Evolutionary conservation across 2,888 invertebrate species (phyloP), one percentile per base, ranked within the genome.

Genomic region (Hypsopygia costalis): DNA sequence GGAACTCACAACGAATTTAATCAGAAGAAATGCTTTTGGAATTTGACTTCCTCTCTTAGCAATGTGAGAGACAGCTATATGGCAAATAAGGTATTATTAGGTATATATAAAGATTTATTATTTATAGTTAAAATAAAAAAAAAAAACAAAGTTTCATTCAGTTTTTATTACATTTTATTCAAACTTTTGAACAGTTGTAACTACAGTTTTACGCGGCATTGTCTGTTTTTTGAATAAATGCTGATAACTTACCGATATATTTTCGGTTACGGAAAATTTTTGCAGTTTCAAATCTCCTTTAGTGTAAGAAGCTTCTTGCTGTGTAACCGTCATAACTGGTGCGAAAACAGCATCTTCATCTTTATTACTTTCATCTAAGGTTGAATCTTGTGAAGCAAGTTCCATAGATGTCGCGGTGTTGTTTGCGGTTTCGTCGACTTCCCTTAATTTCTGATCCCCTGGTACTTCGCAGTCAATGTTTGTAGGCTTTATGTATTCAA

Each of bases 141-240:
- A n/a, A 10, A 16, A 16, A 16, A 16, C 16, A 4, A 16, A 16
- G 4, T 4, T 16, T 16, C 4, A 16, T 16, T 16, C 4, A 16
- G 4, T 29, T 37, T 37, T 62, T 36, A 76, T 55, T 79, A 77
- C 29, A 2, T 75, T 80, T 50, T 82, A 85, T 41, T 83, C 76
- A 50, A 80, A 62, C 29, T 64, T 77, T 32, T 85, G 78, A 0
- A 83, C 52, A 16, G 70, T 66, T 0, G 75, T 75, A 0, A 77
- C 68, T 0, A 82, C 67, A 1, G 79, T 77, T 55, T 82, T 80
- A 0, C 80, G 81, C 0, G 76, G 75, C 9, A 51, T 41, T 0
- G 64, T 69, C 31, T 77, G 61, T 39, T 81, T 81, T 52, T 75
- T 83, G 52, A 83, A 81, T 57, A 86, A 59, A 62, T 87, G 78